Evolutionary conservation across 1,140 invertebrate species (phyloP), one percentile per base, ranked within the genome.

Genomic region (Musca domestica): DNA sequence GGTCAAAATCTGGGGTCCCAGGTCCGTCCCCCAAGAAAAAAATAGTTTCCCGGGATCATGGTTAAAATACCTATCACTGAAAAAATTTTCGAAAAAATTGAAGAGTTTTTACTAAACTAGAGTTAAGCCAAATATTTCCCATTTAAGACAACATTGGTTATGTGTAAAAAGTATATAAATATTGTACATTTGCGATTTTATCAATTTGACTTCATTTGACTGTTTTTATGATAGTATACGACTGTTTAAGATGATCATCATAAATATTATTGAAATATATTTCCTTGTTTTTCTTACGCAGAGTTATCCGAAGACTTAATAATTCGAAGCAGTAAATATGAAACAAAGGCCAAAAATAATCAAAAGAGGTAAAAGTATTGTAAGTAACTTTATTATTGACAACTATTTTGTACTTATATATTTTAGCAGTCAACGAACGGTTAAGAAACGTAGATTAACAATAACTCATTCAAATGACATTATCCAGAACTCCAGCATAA

Each of bases 401-500:
- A 54, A 4, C 34, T 41, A 52, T 9, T 34, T 20, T 52, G 1
- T 49, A 67, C 4, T 20, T 20, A 46, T 47, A 9, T 63, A 15
- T 27, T 30, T 49, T 6, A 52, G 10, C 4, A 41, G 56, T 15
- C 49, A 63, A 19, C 12, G 22, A 22, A 6, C 46, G 7, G 52
- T 63, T 23, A 68, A 51, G 30, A 64, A 68, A 46, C 48, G 46
- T 2, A 23, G 47, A 6, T n/a, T 34, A 4, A 64, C 67, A 17
- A 15, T 67, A 19, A 25, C 20, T 20, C 19, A 67, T 23, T 48
- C 54, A 0, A 9, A 23, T 22, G 17, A 20, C 4, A 41, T 48
- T 9, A 4, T 25, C 15, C 12, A 14, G 34, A 14, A 34, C 15
- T 64, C 48, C 14, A 4, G 22, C n/a, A 56, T 30, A 56, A 27